Percentiles rank a stretch among this genome's conserved stretches.
phyloP scores from a whole-genome alignment of 2,888 invertebrate species.

The Tromatobia lineatoria region DNA sequence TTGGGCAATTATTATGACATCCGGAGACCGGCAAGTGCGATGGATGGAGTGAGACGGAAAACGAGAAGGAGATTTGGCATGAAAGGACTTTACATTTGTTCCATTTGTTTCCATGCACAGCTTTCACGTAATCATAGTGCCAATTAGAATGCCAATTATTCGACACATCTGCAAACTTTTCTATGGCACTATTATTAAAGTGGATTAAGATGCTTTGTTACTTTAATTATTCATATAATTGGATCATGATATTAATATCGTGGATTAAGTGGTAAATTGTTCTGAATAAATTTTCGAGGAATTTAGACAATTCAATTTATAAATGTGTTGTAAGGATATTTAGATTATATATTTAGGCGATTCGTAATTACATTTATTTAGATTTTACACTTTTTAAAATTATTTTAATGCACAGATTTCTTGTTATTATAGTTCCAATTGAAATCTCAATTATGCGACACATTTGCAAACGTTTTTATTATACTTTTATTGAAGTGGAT shows the following conservation, averaged over 20 bases:
- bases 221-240: background rate
- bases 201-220: background rate
- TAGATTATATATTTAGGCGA: too few relatives aligned
- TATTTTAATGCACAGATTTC: too few relatives aligned
- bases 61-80: background rate
- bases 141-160: slow-evolving; percentile 1
- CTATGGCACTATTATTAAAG: background rate
- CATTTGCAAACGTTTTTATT: too few relatives aligned
- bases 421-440: too few relatives aligned
- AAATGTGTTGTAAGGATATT: too few relatives aligned
- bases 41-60: background rate
- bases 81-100: background rate
- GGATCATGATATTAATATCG: background rate
- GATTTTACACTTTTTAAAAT: too few relatives aligned
- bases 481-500: too few relatives aligned
- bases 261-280: background rate
- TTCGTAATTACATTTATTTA: too few relatives aligned
- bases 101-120: background rate
- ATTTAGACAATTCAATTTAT: too few relatives aligned
- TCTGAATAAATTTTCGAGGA: too few relatives aligned
- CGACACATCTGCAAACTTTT: background rate
- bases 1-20: slow-evolving; percentile 12
- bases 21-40: background rate
- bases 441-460: too few relatives aligned
- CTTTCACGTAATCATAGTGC: background rate